Percentiles rank a stretch among this genome's conserved stretches.
Conservation (phyloP, 2,113 vertebrate species). For the Melospiza georgiana region DNA sequence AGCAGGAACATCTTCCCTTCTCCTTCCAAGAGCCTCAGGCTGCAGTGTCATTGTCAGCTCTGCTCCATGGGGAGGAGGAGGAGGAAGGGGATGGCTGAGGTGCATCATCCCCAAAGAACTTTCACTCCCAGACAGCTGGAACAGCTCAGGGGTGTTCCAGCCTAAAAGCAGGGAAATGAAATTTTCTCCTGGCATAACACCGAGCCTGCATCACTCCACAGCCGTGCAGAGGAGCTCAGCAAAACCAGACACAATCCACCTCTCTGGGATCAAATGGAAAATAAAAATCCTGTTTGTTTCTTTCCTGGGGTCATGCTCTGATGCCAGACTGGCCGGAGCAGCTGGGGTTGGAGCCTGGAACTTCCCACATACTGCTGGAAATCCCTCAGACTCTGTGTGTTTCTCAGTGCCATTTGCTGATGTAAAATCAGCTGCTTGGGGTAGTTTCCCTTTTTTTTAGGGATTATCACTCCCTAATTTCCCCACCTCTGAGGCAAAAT, state of each 20-base stretch:
- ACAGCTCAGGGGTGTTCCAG: not conserved
- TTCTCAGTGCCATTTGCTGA: not conserved
- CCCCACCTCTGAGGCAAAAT: not conserved
- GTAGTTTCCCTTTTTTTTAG: not conserved
- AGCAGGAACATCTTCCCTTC: not conserved
- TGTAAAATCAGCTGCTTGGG: not conserved
- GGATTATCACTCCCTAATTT: not conserved
- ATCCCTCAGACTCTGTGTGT: not conserved
- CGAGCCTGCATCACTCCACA: not conserved
- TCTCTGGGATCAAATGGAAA: not conserved
- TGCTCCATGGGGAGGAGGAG: not conserved
- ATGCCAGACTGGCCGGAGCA: not conserved
- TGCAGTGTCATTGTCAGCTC: rapidly evolving
- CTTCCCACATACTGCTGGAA: not conserved
- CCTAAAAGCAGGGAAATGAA: not conserved
- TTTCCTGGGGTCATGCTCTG: not conserved
- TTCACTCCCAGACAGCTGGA: not conserved
- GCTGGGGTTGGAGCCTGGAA: not conserved
- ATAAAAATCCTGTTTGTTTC: not conserved
- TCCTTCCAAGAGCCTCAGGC: not conserved
- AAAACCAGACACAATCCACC: not conserved
- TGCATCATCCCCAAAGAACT: not conserved
- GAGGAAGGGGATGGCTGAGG: not conserved
- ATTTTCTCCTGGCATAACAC: slow-evolving; percentile 33
- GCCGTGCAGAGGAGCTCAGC: not conserved